These are phyloP conservation scores for Romanogobio albipinnatus DNA, from an alignment of 2,113 vertebrate species.

Conservation along the genomic window DNA sequence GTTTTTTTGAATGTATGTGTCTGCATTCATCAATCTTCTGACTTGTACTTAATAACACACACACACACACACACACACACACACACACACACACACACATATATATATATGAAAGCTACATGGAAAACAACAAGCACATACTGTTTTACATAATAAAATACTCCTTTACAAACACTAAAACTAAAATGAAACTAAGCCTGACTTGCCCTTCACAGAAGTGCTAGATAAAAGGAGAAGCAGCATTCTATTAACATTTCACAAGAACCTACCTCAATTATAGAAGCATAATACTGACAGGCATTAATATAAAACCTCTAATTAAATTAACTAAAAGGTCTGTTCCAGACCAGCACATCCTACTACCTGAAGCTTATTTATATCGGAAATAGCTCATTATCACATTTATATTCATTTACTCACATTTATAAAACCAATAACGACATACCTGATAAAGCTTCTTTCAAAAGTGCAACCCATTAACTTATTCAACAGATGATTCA, in stretches of 20 bases:
- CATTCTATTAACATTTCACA: neutral
- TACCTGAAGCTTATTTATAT: slow-evolving; percentile 6
- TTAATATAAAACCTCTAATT: slow-evolving; percentile 5
- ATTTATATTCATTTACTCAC: slow-evolving; percentile 9
- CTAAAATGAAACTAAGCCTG: neutral
- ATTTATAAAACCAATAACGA: neutral
- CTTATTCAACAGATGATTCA: neutral
- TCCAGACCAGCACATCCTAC: neutral
- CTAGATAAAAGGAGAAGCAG: too few relatives aligned
- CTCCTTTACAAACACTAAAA: neutral
- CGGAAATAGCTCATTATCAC: neutral
- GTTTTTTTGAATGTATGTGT: slow-evolving; percentile 23
- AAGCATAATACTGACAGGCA: neutral
- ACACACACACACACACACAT: too few relatives aligned
- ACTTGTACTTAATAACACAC: slow-evolving; percentile 22
- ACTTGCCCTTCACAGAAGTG: too few relatives aligned
- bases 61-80: too few relatives aligned
- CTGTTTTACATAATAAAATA: neutral
- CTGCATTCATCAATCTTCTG: slow-evolving; percentile 12
- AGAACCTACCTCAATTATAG: neutral
- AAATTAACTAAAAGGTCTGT: neutral
- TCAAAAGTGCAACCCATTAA: neutral
- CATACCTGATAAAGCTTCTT: neutral
- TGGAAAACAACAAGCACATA: neutral
- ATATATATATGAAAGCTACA: neutral